These are phyloP conservation scores for Mohoua ochrocephala DNA, from an alignment of 2,113 vertebrate species.

Conservation along the genomic window DNA sequence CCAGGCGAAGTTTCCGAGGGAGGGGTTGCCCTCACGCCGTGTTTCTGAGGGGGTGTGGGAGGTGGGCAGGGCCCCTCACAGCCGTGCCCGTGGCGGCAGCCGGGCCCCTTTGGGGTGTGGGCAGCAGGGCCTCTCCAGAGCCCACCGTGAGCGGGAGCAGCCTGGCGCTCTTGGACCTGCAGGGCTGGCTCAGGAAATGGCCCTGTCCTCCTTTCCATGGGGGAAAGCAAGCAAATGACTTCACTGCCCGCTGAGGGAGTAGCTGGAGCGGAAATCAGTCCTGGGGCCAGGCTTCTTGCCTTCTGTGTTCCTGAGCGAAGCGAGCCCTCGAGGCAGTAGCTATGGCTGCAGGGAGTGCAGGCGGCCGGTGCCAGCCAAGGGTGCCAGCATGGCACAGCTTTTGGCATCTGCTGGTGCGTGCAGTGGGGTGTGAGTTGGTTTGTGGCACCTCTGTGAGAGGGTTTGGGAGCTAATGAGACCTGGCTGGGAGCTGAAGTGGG, in stretches of 20 bases:
- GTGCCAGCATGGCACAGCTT: fast-evolving
- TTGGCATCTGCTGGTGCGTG: fast-evolving
- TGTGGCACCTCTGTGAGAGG: not conserved
- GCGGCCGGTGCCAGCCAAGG: fast-evolving
- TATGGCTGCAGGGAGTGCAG: fast-evolving
- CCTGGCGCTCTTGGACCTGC: not conserved
- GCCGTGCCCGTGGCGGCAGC: not conserved
- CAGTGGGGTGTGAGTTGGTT: fast-evolving
- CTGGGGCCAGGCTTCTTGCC: not conserved
- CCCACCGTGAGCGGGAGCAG: fast-evolving
- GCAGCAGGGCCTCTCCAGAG: fast-evolving
- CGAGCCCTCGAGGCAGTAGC: fast-evolving
- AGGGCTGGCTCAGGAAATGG: not conserved
- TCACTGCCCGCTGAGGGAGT: not conserved
- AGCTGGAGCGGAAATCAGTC: fast-evolving
- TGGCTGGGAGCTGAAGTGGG: not conserved
- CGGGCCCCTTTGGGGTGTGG: fast-evolving
- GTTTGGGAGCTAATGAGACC: fast-evolving
- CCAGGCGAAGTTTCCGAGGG: fast-evolving
- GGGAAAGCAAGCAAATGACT: not conserved
- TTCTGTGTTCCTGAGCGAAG: not conserved
- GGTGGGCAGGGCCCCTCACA: fast-evolving
- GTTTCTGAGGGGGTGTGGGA: not conserved
- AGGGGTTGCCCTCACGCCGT: fast-evolving
- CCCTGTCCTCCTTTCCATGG: not conserved